Evolutionary conservation across 2,888 invertebrate genomes (phyloP).

Genomic region (Tineola bisselliella): DNA sequence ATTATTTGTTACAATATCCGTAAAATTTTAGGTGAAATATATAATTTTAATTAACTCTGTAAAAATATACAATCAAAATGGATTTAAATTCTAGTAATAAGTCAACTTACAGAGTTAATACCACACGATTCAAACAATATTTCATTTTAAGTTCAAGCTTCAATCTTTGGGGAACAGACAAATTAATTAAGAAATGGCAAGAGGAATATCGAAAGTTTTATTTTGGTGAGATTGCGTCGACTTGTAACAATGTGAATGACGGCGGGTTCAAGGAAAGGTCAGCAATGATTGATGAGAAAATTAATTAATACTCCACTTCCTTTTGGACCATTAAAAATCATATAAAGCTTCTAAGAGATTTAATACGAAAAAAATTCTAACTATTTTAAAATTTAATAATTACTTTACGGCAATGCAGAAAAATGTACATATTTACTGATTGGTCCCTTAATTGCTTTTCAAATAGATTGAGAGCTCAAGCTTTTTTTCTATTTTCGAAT

Average conservation of each 20-base stretch:
- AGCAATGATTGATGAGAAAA: conserved; percentile 54
- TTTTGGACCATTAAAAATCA: conserved; percentile 35
- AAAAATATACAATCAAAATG: neutral
- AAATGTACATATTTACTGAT: neutral
- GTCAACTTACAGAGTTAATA: neutral
- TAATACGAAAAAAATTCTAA: neutral
- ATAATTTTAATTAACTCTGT: neutral
- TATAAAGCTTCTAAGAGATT: neutral
- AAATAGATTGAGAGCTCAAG: conserved; percentile 2
- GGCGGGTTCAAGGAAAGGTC: conserved; percentile 40
- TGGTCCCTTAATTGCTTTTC: neutral
- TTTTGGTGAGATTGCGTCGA: conserved; percentile 20
- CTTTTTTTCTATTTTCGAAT: neutral
- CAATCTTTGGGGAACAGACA: conserved; percentile 1
- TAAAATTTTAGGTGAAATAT: neutral
- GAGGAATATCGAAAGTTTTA: conserved; percentile 16
- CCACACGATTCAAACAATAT: neutral
- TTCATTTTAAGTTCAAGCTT: neutral
- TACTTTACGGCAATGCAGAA: neutral
- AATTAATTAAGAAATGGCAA: conserved; percentile 14
- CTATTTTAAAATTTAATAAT: neutral
- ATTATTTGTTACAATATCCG: neutral
- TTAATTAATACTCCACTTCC: conserved; percentile 56
- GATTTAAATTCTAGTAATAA: neutral
- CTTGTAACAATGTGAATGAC: conserved; percentile 49